Evolutionary conservation across 2,797 vertebrate genomes (phyloP).

Genomic region (Poeciliopsis paucimaculata): DNA sequence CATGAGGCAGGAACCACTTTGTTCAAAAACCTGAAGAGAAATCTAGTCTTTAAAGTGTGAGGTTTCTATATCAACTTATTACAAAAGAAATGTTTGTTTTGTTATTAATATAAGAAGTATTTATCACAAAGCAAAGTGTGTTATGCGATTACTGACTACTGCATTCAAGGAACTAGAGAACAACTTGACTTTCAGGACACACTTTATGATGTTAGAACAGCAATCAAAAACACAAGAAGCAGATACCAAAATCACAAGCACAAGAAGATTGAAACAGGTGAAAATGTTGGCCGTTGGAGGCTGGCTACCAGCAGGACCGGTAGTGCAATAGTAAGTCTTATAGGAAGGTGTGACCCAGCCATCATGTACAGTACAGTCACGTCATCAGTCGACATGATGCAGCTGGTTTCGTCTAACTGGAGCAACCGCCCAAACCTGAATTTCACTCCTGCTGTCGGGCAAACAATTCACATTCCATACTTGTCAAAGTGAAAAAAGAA

Average conservation of each 20-base stretch:
- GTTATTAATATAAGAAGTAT: neutral
- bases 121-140: neutral
- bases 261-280: neutral
- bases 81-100: neutral
- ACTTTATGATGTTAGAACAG: slow-evolving; percentile 15
- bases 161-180: slow-evolving; percentile 6
- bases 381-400: slow-evolving; percentile 55
- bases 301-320: slow-evolving; percentile 21
- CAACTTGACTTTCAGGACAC: neutral
- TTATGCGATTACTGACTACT: slow-evolving; percentile 4
- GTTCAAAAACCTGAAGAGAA: neutral
- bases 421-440: slow-evolving; percentile 80
- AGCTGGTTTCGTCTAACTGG: slow-evolving; percentile 73
- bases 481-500: slow-evolving; percentile 53
- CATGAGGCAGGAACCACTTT: neutral
- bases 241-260: neutral
- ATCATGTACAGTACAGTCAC: slow-evolving; percentile 44
- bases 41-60: neutral
- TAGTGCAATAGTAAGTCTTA: slow-evolving; percentile 15
- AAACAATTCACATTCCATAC: slow-evolving; percentile 72
- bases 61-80: neutral
- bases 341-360: slow-evolving; percentile 51
- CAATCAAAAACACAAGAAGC: neutral
- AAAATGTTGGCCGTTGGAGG: slow-evolving; percentile 2
- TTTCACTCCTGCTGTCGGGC: slow-evolving; percentile 51